Conservation (phyloP, 2,113 vertebrate genomes). For the Actenoides hombroni region DNA sequence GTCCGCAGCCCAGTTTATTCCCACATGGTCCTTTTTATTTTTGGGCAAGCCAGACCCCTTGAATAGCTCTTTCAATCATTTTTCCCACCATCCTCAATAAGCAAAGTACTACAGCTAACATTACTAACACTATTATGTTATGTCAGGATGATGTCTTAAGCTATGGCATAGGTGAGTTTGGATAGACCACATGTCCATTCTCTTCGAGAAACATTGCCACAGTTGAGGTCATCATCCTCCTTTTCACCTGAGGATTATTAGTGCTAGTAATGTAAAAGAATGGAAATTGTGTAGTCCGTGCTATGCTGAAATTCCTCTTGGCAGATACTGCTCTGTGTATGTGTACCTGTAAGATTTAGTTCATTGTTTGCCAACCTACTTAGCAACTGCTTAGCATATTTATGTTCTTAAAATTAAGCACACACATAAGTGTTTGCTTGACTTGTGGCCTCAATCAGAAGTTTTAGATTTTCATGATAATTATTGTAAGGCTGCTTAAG, state of each 20-base stretch:
- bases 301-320: not conserved
- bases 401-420: not conserved
- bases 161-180: no score
- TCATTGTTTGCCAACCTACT: not conserved
- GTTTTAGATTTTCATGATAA: not conserved
- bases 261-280: not conserved
- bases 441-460: not conserved
- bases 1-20: no score
- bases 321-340: not conserved
- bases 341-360: not conserved
- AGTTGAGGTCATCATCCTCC: not conserved
- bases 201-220: no score
- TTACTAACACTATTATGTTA: no score
- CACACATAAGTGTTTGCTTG: not conserved
- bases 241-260: not conserved
- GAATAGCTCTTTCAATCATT: no score
- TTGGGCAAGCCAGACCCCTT: no score
- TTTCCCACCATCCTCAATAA: no score
- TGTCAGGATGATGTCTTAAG: no score
- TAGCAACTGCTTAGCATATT: not conserved
- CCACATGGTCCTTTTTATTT: no score
- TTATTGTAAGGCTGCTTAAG: not conserved
- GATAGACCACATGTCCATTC: no score
- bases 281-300: not conserved
- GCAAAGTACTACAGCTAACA: no score